Percentiles rank a stretch among this genome's conserved stretches.
Conservation (phyloP, 1,140 invertebrate species). For the Drosophila persimilis region DNA sequence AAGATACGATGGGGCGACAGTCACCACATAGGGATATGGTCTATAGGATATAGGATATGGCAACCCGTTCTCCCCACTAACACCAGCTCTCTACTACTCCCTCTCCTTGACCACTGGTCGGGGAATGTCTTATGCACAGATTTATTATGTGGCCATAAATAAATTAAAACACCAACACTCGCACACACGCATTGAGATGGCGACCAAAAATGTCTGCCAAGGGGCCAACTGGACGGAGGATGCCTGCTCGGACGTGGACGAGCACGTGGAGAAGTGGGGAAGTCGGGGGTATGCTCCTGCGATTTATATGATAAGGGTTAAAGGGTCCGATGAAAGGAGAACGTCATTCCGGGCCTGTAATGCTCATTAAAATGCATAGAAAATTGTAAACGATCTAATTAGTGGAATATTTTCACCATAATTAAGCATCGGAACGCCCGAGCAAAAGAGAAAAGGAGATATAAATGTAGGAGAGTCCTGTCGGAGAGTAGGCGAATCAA, state of each 20-base stretch:
- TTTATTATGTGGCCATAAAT: slow-evolving; percentile 81
- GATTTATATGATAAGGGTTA: slow-evolving; percentile 75
- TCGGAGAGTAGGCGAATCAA: no score
- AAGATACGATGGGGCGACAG: slow-evolving; percentile 6
- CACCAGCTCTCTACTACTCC: no score
- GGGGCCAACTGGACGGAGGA: slow-evolving; percentile 11
- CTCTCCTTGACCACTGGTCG: slow-evolving; percentile 28
- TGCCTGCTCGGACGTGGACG: neutral
- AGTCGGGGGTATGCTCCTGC: slow-evolving; percentile 1
- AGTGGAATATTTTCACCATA: slow-evolving; percentile 58
- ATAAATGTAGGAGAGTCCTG: no score
- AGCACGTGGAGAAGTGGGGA: no score
- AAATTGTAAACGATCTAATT: slow-evolving; percentile 71
- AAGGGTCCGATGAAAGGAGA: slow-evolving; percentile 62
- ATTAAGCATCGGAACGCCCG: slow-evolving; percentile 28
- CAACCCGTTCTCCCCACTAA: neutral
- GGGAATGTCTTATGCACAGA: slow-evolving; percentile 76
- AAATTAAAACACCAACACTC: slow-evolving; percentile 72
- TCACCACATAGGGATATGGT: neutral
- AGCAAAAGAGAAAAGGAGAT: neutral
- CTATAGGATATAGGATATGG: slow-evolving; percentile 7
- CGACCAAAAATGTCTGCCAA: slow-evolving; percentile 28
- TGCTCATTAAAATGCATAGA: slow-evolving; percentile 66
- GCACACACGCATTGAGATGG: slow-evolving; percentile 6
- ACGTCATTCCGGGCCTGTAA: slow-evolving; percentile 24